Base-by-base conservation (phyloP, 2,888 invertebrate genomes). In the Cataglyphis altisquamis region DNA sequence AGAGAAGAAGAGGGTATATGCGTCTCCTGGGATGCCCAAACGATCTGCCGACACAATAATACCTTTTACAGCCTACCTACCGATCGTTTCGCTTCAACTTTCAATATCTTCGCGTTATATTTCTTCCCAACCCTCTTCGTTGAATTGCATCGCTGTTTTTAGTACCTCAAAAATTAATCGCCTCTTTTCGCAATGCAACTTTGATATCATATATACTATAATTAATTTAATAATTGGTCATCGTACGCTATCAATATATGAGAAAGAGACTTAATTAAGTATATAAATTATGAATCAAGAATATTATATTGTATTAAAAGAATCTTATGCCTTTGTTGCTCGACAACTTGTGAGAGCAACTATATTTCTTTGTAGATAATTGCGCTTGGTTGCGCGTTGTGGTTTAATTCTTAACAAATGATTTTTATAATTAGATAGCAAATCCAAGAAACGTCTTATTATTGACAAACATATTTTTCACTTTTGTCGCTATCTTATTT, bases 21-120 rank as follows among this genome's bases (percentile, higher is more conserved):
- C 90, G 88, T 90, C 90, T 88, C 87, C 87, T 91, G 90, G 91
- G 90, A 90, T 91, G 91, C 88, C 86, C 88, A 91, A 91, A 89
- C 85, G 88, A 52, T n/a, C 86, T 91, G 91, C 91, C 84, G 91
- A 91, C 88, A 90, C 90, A 90, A 90, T 88, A 84, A 86, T 89
- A 91, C 89, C 91, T 89, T 90, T 89, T 93, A 93, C 92, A 92
- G 92, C 88, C 91, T 92, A 91, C 90, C 91, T 90, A 92, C 92
- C 90, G 92, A 91, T 90, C 91, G 91, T 93, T 92, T 92, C 92
- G 92, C 90, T 91, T 88, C 84, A 86, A 88, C 89, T 87, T 90
- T 91, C 89, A 86, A 85, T 86, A 63, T 86, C 85, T 60, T 25
- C 84, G 77, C 84, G 80, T 83, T 80, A 83, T 84, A 64, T 75